Evolutionary conservation across 2,888 invertebrate genomes (phyloP), one percentile per base, ranked within the genome.

Genomic region (Carpatolechia fugitivella): DNA sequence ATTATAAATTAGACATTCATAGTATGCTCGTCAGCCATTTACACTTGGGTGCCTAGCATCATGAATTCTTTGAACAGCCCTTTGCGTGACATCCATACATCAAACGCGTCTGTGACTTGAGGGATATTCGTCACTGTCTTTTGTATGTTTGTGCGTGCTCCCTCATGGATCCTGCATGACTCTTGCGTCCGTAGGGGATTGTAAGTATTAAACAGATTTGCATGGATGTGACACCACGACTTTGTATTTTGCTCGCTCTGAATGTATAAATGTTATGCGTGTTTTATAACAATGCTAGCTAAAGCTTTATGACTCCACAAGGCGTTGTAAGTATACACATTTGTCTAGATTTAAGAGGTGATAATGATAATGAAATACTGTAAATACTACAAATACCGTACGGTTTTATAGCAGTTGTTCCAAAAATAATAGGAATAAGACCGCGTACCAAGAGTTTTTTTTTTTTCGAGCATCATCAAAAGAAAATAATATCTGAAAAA

Each of bases 91-190:
- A 52, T n/a, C 49, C 58, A 58, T 48, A 63, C 65, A 63, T 63
- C 50, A 56, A 62, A 54, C 33, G 24, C 49, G 41, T 35, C n/a
- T 38, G 29, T 18, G 16, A 31, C 38, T 41, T 61, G 38, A 56
- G 66, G 67, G 66, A 60, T 58, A 63, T 74, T 71, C 76, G 73
- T 73, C 72, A 63, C 63, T 80, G 69, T 70, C 65, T 69, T 80
- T 77, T 72, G 69, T 82, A 80, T 82, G 78, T 85, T 82, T 82
- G 73, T 85, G 84, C 87, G 76, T 76, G 72, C 81, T 70, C 67
- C 76, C 61, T 72, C 65, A 74, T 81, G 89, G 88, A 87, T 68
- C 85, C 88, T 81, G 89, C 89, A 90, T 88, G 89, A 76, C 69
- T 76, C 82, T 85, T 77, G 69, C 82, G 76, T 76, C 82, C 77